Conservation (phyloP, 2,888 invertebrate genomes). For the Amiota communis region DNA sequence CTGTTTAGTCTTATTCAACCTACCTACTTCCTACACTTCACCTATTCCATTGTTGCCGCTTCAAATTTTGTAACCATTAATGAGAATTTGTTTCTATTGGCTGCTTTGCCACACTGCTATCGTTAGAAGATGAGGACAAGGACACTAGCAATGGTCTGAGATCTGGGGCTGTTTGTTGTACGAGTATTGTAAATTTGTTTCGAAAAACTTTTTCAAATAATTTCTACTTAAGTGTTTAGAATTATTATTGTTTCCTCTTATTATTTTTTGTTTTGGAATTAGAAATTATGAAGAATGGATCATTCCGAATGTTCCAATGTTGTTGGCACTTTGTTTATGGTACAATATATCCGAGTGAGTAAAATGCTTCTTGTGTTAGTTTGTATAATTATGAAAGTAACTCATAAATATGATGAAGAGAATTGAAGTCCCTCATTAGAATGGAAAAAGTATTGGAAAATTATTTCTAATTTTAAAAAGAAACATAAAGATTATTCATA, state of each 20-base stretch:
- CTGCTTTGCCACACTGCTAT: constrained; percentile 44
- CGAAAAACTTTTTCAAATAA: constrained; percentile 68
- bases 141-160: not conserved
- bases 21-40: too few relatives aligned
- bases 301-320: constrained; percentile 42
- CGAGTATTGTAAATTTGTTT: constrained; percentile 58
- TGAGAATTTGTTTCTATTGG: constrained; percentile 71
- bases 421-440: too few relatives aligned
- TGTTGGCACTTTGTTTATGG: not conserved
- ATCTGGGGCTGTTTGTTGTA: constrained; percentile 50
- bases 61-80: constrained; percentile 56
- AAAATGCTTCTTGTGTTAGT: not conserved
- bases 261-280: constrained; percentile 46
- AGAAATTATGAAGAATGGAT: constrained; percentile 66
- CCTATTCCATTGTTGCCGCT: constrained; percentile 32
- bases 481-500: too few relatives aligned
- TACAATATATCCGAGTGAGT: constrained; percentile 5
- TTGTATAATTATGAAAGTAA: too few relatives aligned
- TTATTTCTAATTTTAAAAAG: too few relatives aligned
- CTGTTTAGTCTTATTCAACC: too few relatives aligned
- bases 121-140: constrained; percentile 9
- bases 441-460: too few relatives aligned
- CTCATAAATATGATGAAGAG: too few relatives aligned
- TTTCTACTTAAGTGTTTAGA: constrained; percentile 70
- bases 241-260: constrained; percentile 59